phyloP scores from a whole-genome alignment of 2,113 vertebrate species.

The Ptyas mucosa region DNA sequence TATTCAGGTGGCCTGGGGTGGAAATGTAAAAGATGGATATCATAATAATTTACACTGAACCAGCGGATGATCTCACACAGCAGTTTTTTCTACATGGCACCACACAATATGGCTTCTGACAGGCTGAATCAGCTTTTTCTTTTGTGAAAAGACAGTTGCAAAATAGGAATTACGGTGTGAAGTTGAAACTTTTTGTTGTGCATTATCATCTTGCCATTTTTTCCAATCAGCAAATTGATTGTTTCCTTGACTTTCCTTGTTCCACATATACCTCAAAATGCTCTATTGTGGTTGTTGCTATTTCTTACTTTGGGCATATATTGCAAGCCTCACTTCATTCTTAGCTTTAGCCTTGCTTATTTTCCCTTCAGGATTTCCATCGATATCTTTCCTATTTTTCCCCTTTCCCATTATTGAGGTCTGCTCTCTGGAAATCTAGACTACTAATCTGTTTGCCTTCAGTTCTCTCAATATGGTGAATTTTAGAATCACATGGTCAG shows the following conservation, averaged over 20 bases:
- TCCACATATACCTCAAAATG: neutral
- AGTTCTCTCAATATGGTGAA: neutral
- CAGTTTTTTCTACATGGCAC: neutral
- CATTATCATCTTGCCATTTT: neutral
- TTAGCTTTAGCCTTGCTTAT: neutral
- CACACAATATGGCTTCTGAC: neutral
- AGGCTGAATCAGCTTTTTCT: neutral
- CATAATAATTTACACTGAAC: neutral
- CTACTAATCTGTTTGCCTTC: neutral
- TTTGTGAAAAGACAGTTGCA: neutral
- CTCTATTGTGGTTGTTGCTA: neutral
- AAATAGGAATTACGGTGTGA: neutral
- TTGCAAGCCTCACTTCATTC: neutral
- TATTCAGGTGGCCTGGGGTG: neutral
- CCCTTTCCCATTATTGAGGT: neutral
- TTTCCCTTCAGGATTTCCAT: neutral
- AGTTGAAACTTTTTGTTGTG: neutral
- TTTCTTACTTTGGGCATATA: neutral
- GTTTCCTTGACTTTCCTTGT: neutral
- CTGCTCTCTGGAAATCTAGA: neutral
- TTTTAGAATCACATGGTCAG: neutral
- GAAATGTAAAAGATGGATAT: neutral
- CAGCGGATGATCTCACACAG: neutral
- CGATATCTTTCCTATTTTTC: neutral
- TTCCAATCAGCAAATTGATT: neutral